phyloP scores from a whole-genome alignment of 2,797 vertebrate species.

The Chromobotia macracanthus region DNA sequence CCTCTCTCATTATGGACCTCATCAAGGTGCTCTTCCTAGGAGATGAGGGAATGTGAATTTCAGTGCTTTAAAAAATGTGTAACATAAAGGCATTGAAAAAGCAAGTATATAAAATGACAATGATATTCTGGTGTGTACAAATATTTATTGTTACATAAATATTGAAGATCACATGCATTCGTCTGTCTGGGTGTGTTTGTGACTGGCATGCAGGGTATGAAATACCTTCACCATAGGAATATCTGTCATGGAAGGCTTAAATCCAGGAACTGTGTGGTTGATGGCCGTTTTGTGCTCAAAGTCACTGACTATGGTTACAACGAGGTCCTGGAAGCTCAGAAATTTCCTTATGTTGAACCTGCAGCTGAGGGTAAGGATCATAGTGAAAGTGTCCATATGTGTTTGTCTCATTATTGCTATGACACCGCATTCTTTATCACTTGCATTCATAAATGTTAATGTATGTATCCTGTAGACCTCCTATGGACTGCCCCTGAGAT shows the following conservation, averaged over 20 bases:
- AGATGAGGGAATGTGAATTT: not conserved
- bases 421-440: not conserved
- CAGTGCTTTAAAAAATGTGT: not conserved
- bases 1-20: slow-evolving; percentile 88
- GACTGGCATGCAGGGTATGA: slow-evolving; percentile 75
- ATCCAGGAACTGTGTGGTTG: slow-evolving; percentile 81
- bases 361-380: slow-evolving; percentile 69
- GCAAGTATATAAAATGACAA: not conserved
- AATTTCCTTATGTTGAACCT: slow-evolving; percentile 67
- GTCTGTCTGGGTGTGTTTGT: slow-evolving; percentile 11
- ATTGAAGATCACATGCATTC: not conserved
- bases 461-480: slow-evolving; percentile 67
- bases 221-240: slow-evolving; percentile 77
- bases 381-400: not conserved
- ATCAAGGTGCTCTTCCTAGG: slow-evolving; percentile 75
- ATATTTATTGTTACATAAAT: not conserved
- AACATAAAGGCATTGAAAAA: not conserved
- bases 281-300: slow-evolving; percentile 79
- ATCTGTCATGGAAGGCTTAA: slow-evolving; percentile 76
- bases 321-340: slow-evolving; percentile 75
- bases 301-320: slow-evolving; percentile 79
- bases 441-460: not conserved
- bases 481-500: slow-evolving; percentile 83
- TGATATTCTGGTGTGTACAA: no score
- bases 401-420: not conserved